These are phyloP conservation scores for Pseudomyrmex pallidus DNA, from an alignment of 1,140 invertebrate genomes.

Conservation along the genomic window DNA sequence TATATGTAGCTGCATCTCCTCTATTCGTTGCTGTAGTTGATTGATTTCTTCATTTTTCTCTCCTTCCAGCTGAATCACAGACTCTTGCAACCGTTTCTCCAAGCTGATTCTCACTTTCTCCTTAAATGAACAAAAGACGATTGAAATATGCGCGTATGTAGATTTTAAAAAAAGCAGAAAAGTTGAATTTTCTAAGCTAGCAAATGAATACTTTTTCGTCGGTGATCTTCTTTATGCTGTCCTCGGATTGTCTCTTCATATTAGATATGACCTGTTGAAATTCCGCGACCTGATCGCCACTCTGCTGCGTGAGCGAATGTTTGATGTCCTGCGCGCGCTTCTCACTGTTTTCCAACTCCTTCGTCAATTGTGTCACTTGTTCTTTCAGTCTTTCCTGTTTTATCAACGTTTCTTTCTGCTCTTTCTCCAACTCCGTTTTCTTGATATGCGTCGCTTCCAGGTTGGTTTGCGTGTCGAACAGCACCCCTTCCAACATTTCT, in stretches of 20 bases:
- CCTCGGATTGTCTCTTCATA: slow-evolving; percentile 90
- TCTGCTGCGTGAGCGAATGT: slow-evolving; percentile 89
- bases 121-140: slow-evolving; percentile 73
- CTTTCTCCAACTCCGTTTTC: slow-evolving; percentile 90
- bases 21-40: slow-evolving; percentile 89
- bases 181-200: not conserved
- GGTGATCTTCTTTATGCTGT: slow-evolving; percentile 90
- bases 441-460: slow-evolving; percentile 90
- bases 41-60: slow-evolving; percentile 92
- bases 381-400: slow-evolving; percentile 92
- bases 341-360: slow-evolving; percentile 91
- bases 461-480: slow-evolving; percentile 92
- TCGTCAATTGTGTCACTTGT: slow-evolving; percentile 87
- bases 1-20: slow-evolving; percentile 90
- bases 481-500: slow-evolving; percentile 91
- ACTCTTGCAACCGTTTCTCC: slow-evolving; percentile 91
- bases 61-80: slow-evolving; percentile 88
- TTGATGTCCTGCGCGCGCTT: slow-evolving; percentile 91
- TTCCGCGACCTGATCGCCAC: slow-evolving; percentile 90
- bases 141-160: not conserved
- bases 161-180: not conserved
- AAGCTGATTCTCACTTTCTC: slow-evolving; percentile 89
- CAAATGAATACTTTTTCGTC: slow-evolving; percentile 88
- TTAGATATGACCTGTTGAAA: slow-evolving; percentile 90
- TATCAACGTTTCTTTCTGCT: slow-evolving; percentile 90